Base-by-base conservation (phyloP, 2,113 vertebrate genomes). In the Arenaria interpres region DNA sequence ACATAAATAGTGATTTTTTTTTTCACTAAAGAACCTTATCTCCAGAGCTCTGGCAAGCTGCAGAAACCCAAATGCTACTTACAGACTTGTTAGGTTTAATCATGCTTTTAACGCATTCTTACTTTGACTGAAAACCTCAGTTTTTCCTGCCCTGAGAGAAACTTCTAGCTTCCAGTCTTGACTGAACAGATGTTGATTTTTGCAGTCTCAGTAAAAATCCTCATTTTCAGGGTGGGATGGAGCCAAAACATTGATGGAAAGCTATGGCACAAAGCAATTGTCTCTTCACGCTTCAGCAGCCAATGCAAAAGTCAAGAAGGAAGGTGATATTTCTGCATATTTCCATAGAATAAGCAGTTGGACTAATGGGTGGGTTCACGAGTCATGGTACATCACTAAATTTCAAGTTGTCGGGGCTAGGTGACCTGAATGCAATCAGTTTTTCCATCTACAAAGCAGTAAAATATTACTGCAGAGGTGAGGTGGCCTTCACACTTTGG, bases 151-250 rank as follows among this genome's bases (percentile, higher is more conserved):
- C 32, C 12, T 32, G 19, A 46, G 72, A 62, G 46, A 71, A 88
- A 95, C 86, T 62, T 80, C 45, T 76, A 88, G 6, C 24, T 92
- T 85, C 21, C 16, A 59, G 1, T 86, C 95, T 85, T 78, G 39
- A 46, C 32, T 57, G 50, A 66, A 71, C 12, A 88, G 24, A 45
- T 32, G 12, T 57, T 28, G 30, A 2, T 37, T 83, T 84, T 86
- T n/a, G 62, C 4, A 1, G 4, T 85, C 19, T 57, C 67, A 32
- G 14, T 62, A 77, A 53, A 83, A 88, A 30, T 23, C 14, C 45
- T 28, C 4, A 2, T 53, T 80, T 92, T 69, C 39, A 73, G 27
- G 5, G 14, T 51, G 48, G 50, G 35, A 60, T 79, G 30, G 11
- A 79, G 48, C 20, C 71, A 90, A 85, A 93, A 60, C 0, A 3